phyloP scores from a whole-genome alignment of 2,888 invertebrate genomes.

The Ophion ventricosus region DNA sequence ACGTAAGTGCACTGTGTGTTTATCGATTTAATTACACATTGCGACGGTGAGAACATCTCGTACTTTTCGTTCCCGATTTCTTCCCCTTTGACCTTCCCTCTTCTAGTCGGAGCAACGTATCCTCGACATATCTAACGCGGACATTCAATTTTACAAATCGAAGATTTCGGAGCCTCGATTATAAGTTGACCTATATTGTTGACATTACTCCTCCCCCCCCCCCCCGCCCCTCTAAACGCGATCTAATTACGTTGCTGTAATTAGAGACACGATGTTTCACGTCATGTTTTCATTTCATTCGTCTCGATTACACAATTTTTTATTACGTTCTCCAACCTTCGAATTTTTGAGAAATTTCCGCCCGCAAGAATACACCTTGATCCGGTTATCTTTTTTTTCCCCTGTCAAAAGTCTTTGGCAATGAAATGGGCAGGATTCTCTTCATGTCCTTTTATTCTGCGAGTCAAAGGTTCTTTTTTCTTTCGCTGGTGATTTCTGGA shows the following conservation, averaged over 20 bases:
- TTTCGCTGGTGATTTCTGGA: not conserved
- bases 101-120: not conserved
- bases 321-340: not conserved
- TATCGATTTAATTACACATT: conserved; percentile 59
- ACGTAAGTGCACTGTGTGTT: conserved; percentile 43
- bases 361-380: not conserved
- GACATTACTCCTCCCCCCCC: conserved; percentile 39
- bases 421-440: not conserved
- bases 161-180: conserved; percentile 18
- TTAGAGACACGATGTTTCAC: conserved; percentile 6
- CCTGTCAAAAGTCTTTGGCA: not conserved
- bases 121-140: not conserved
- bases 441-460: not conserved
- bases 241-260: conserved; percentile 28
- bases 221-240: conserved; percentile 15
- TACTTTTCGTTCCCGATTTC: not conserved
- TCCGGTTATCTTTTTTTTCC: not conserved
- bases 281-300: not conserved
- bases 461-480: not conserved
- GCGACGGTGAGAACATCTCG: not conserved
- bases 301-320: not conserved
- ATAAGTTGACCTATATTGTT: conserved; percentile 63
- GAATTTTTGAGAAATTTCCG: not conserved
- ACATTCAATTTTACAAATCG: not conserved
- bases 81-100: not conserved